Conservation (phyloP, 2,113 vertebrate species). For the Nyctibius bracteatus region DNA sequence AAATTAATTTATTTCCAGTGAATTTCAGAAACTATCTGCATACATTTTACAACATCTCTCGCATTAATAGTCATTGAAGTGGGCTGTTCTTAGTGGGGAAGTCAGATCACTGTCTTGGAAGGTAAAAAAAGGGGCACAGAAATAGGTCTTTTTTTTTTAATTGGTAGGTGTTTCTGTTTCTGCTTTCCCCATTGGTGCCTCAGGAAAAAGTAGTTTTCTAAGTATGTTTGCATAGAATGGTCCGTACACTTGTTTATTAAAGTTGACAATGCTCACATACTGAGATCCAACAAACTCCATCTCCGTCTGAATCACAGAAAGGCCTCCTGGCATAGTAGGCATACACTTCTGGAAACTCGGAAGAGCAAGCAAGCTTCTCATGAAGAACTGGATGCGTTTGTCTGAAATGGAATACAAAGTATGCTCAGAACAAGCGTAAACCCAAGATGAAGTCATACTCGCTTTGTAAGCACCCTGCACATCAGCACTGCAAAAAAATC, state of each 20-base stretch:
- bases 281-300: slow-evolving; percentile 78
- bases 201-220: slow-evolving; percentile 83
- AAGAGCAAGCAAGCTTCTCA: slow-evolving; percentile 78
- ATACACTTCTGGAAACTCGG: slow-evolving; percentile 70
- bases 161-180: slow-evolving; percentile 41
- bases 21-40: background rate
- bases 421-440: background rate
- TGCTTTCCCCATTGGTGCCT: slow-evolving; percentile 28
- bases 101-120: background rate
- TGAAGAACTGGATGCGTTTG: slow-evolving; percentile 86
- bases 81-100: background rate
- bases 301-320: slow-evolving; percentile 82
- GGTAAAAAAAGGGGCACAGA: background rate
- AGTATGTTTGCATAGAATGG: slow-evolving; percentile 91
- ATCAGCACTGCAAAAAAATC: background rate
- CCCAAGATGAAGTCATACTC: background rate
- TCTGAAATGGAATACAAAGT: slow-evolving; percentile 69
- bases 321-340: slow-evolving; percentile 81
- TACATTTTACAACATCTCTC: background rate
- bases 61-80: background rate
- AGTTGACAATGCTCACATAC: slow-evolving; percentile 84
- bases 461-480: background rate
- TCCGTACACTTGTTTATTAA: slow-evolving; percentile 90
- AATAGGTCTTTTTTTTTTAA: background rate
- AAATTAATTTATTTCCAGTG: background rate